These are phyloP conservation scores for Epinephelus cyanopodus DNA, from an alignment of 2,113 vertebrate species.

Conservation along the genomic window DNA sequence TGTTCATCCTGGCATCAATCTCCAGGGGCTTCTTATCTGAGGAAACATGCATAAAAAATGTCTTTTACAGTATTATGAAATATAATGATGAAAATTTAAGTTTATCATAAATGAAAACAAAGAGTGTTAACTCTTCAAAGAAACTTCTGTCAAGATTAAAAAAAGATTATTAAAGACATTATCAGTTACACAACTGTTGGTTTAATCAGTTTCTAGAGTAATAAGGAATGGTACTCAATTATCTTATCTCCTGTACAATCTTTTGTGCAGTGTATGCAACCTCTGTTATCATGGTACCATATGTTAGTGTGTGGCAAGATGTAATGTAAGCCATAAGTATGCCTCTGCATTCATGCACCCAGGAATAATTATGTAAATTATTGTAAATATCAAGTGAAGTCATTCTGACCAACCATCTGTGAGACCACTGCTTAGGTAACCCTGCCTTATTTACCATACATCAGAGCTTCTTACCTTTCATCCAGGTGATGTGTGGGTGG, in stretches of 20 bases:
- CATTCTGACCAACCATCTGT: not conserved
- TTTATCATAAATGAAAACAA: not conserved
- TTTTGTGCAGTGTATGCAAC: not conserved
- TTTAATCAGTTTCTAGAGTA: not conserved
- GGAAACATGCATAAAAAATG: not conserved
- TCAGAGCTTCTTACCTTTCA: slow-evolving; percentile 88
- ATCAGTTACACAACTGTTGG: not conserved
- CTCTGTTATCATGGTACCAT: not conserved
- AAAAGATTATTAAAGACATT: too few relatives aligned
- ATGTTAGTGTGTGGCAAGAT: slow-evolving; percentile 1
- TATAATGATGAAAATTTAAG: not conserved
- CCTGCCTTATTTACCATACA: not conserved
- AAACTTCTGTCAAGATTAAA: not conserved
- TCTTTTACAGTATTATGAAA: not conserved
- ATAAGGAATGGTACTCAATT: not conserved
- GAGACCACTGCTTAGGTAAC: not conserved
- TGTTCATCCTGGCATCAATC: slow-evolving; percentile 87
- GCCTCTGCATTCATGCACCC: not conserved
- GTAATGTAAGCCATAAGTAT: not conserved
- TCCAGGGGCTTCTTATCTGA: slow-evolving; percentile 92
- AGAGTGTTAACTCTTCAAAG: not conserved
- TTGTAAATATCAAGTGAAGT: slow-evolving; percentile 12
- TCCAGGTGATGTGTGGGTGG: slow-evolving; percentile 91
- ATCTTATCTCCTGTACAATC: not conserved
- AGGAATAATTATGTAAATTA: slow-evolving; percentile 10